Evolutionary conservation across 1,140 invertebrate species (phyloP), one percentile per base, ranked within the genome.

Genomic region (Oryctes rhinoceros): DNA sequence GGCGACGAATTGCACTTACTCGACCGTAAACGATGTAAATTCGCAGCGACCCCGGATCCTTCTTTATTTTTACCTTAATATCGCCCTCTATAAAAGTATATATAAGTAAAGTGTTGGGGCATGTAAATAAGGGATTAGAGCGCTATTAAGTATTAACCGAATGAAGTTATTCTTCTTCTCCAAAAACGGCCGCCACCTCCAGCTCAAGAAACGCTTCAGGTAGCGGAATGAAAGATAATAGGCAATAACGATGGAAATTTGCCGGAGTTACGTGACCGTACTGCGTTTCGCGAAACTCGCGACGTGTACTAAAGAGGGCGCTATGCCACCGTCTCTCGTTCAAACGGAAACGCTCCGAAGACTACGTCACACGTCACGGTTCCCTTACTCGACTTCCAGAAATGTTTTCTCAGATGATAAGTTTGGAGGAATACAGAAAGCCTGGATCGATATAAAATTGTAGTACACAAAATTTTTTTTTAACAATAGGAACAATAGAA

Each of bases 241-340:
- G 81, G 78, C 80, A 82, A 82, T 82, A 81, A 82, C 81, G 78
- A 82, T 82, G 80, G 80, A 82, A 82, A 81, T 82, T 78, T 67
- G 81, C 78, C 76, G 62, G 76, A 81, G 76, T 79, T 77, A 82
- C 81, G 81, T 82, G 81, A 82, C 81, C 76, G 76, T 80, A 80
- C 20, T 59, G 15, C 15, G 53, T 59, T 18, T n/a, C 53, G 6
- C 53, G 53, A 18, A 59, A 18, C 53, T 59, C 53, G 53, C 53
- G 53, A 59, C 53, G 53, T 59, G 53, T 59, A 15, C 18, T 59
- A 59, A 59, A 59, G 53, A 59, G 53, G 15, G 15, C 18, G 53
- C 53, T 18, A 15, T 15, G 53, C 9, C 9, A 44, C 5, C 39
- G 39, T 44, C 39, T 44, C 5, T 7, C 39, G 39, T 44, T 44